phyloP scores from a whole-genome alignment of 1,140 invertebrate genomes.

The Trichogramma pretiosum region DNA sequence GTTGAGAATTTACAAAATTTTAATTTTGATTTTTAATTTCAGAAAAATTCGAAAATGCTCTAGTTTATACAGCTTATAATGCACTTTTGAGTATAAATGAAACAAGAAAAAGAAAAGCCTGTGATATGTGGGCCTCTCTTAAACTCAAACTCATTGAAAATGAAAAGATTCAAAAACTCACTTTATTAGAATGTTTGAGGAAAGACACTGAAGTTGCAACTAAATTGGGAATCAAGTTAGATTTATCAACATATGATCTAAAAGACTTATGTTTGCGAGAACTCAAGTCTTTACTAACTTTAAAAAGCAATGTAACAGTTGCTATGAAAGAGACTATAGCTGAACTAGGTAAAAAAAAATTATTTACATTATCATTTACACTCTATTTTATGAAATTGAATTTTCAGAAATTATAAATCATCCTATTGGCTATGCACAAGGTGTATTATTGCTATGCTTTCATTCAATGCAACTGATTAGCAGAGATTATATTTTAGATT shows the following conservation, averaged over 20 bases:
- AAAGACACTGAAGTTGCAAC: conserved; percentile 20
- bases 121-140: conserved; percentile 29
- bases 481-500: conserved; percentile 16
- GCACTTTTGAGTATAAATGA: conserved; percentile 26
- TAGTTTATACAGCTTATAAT: conserved; percentile 28
- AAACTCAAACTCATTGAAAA: conserved; percentile 24
- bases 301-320: conserved; percentile 1
- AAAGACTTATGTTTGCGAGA: conserved; percentile 29
- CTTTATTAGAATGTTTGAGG: conserved; percentile 30
- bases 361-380: not conserved
- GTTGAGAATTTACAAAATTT: not conserved
- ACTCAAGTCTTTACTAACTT: conserved; percentile 14
- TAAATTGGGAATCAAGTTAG: conserved; percentile 28
- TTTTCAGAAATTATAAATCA: conserved; percentile 14
- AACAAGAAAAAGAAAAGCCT: conserved; percentile 24
- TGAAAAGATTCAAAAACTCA: conserved; percentile 20
- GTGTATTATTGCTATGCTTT: conserved; percentile 27
- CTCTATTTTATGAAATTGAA: not conserved
- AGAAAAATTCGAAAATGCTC: conserved; percentile 27
- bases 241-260: conserved; percentile 26
- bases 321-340: conserved; percentile 9
- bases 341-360: conserved; percentile 12
- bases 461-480: conserved; percentile 23
- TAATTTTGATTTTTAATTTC: conserved; percentile 6
- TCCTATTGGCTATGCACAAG: conserved; percentile 23